A percentile compares a stretch with the other conserved stretches of the same genome.
Evolutionary conservation across 2,888 invertebrate genomes (phyloP).

Genomic region (Carpatolechia fugitivella): DNA sequence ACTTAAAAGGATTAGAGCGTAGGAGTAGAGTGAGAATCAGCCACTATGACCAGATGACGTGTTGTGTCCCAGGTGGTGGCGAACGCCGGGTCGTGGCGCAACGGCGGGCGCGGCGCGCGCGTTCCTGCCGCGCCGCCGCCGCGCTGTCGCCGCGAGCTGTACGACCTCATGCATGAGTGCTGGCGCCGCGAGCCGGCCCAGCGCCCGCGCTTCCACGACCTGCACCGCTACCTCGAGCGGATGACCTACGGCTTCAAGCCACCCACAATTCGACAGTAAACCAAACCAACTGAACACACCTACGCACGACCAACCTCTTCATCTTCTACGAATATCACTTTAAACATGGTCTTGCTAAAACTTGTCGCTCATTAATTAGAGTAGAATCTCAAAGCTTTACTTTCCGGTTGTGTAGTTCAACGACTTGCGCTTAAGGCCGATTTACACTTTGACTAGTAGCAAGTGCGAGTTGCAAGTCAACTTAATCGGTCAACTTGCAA

Average conservation of each 20-base stretch:
- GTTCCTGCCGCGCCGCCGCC: conserved; percentile 82
- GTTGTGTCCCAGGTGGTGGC: conserved; percentile 78
- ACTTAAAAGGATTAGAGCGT: too few species aligned
- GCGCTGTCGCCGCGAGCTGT: conserved; percentile 91
- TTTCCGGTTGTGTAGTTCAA: conserved; percentile 5
- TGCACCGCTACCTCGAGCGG: conserved; percentile 91
- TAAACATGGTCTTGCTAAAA: too few species aligned
- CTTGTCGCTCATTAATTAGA: background rate
- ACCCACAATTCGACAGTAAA: conserved; percentile 41
- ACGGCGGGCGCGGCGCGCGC: conserved; percentile 60
- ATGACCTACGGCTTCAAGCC: conserved; percentile 84
- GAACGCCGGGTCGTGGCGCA: conserved; percentile 83
- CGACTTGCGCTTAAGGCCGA: too few species aligned
- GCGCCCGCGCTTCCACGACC: conserved; percentile 92
- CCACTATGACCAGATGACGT: too few species aligned
- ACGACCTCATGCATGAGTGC: conserved; percentile 94
- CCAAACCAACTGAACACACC: background rate
- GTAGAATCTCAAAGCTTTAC: background rate
- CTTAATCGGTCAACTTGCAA: too few species aligned
- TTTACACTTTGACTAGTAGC: too few species aligned
- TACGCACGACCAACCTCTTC: background rate
- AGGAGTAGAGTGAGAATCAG: too few species aligned
- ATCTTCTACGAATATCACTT: background rate
- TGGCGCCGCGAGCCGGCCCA: conserved; percentile 91
- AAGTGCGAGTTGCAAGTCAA: too few species aligned